Percentiles rank a stretch among this genome's conserved stretches.
These are phyloP conservation scores for Platycheirus rosarum DNA, from an alignment of 2,888 invertebrate species.

Conservation along the genomic window DNA sequence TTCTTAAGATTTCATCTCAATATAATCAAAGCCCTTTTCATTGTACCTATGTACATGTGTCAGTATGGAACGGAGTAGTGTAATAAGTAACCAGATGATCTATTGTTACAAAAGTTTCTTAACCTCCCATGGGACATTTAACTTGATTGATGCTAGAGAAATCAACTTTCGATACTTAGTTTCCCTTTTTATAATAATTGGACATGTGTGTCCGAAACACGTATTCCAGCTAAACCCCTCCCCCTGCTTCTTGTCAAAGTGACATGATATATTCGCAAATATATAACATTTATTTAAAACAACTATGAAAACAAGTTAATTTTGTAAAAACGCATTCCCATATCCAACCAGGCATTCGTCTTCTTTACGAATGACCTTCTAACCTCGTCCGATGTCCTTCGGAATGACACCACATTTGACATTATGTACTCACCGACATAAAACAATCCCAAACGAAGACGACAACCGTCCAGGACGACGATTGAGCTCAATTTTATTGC, in stretches of 20 bases:
- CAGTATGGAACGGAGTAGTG: too few species aligned
- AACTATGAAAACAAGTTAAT: slow-evolving; percentile 70
- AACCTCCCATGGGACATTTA: too few species aligned
- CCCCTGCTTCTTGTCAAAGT: not conserved
- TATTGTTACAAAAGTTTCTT: too few species aligned
- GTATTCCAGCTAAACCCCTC: slow-evolving; percentile 9
- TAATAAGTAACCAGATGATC: too few species aligned
- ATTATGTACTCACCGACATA: slow-evolving; percentile 73
- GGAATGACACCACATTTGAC: slow-evolving; percentile 69
- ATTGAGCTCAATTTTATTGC: slow-evolving; percentile 45
- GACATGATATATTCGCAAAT: slow-evolving; percentile 62
- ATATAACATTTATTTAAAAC: slow-evolving; percentile 52
- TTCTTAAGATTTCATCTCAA: too few species aligned
- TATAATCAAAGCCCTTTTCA: too few species aligned
- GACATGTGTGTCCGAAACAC: slow-evolving; percentile 68
- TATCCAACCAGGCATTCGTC: slow-evolving; percentile 21
- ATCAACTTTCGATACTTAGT: slow-evolving; percentile 34
- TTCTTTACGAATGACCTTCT: slow-evolving; percentile 58
- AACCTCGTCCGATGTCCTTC: slow-evolving; percentile 56
- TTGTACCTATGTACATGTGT: too few species aligned
- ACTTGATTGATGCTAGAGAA: not conserved
- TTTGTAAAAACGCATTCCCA: slow-evolving; percentile 57
- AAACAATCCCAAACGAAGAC: slow-evolving; percentile 52
- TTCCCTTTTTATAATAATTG: slow-evolving; percentile 45
- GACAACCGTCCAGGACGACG: too few species aligned